Evolutionary conservation across 2,113 vertebrate species (phyloP), one percentile per base, ranked within the genome.

Genomic region (Entomyzon cyanotis): DNA sequence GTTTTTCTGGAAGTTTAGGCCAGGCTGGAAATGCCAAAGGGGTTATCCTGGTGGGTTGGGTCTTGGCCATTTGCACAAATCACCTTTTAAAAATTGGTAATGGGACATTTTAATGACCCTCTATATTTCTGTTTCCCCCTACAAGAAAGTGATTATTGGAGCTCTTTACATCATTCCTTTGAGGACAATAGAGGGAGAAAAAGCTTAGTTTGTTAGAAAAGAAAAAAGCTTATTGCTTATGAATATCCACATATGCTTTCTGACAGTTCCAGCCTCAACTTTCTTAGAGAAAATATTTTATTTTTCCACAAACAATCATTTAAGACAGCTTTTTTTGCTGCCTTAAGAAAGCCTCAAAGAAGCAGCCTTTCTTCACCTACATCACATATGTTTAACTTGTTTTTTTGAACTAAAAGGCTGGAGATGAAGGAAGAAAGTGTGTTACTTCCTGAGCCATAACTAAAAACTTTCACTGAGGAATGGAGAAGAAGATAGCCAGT

Each of bases 101-200:
- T 67, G 35, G 35, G 58, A 68, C 84, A 87, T 92, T 94, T 96
- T 95, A 94, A 94, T 88, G 83, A 84, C 39, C 17, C 24, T 50
- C 28, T 79, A 3, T 90, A 78, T 90, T 90, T 96, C 58, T 46
- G 71, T 95, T 86, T 37, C 6, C 42, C 35, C 9, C 22, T 79
- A 7, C 6, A 23, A 95, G 55, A 87, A 93, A 50, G 42, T 77
- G n/a, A 75, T 90, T 91, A 46, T 79, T 67, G 9, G n/a, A 77
- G 44, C 12, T 74, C 65, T 87, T 92, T 70, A 59, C 31, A 70
- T 87, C 30, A 28, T 64, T 84, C 19, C 41, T 95, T 74, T 81
- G 78, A 89, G 81, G 50, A 55, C 53, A 62, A 44, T 30, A 35
- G 53, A 50, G 76, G 69, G 91, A 93, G 75, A 74, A 95, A 95